Evolutionary conservation across 2,888 invertebrate species (phyloP), one percentile per base, ranked within the genome.

Genomic region (Brenthis daphne): DNA sequence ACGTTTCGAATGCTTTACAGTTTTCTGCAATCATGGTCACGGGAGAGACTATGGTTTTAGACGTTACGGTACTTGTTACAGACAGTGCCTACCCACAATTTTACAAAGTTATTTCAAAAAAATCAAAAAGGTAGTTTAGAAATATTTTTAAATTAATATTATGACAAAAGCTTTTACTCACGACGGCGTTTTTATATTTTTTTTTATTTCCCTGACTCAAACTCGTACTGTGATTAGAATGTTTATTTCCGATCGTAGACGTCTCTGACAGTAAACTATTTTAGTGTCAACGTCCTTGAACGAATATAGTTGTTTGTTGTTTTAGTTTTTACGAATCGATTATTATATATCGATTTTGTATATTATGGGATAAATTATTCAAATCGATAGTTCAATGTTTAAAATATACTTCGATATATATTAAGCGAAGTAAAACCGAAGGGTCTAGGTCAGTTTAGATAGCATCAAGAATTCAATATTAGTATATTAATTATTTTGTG

Each of bases 151-250:
- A 51, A 16, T 61, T 16, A 51, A 51, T 29, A 53, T n/a, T 0
- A 61, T 61, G 64, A 71, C 67, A 67, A 64, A 55, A 71, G 71
- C 69, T 65, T 69, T 69, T 60, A 63, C 65, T 70, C 54, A 67
- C 69, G 64, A 64, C 29, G 57, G 43, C 63, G 63, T 69, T 67
- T 65, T 57, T 47, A 57, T 47, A 60, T 20, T 14, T 48, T 48
- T 16, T 60, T 60, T 48, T 60, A 29, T 29, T 11, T n/a, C 24
- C 20, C 51, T 53, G 14, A 48, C n/a, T 29, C 6, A 16, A 48
- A 48, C 29, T 48, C n/a, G 4, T 0, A 29, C 4, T 29, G 29
- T 29, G 29, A 29, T 29, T 29, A 29, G 29, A 29, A 29, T 11
- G 14, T 12, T 48, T 58, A 8, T 58, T 58, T 58, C 37, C 43